Conservation (phyloP, 2,888 invertebrate genomes). For the Drosophila quasianomalipes region DNA sequence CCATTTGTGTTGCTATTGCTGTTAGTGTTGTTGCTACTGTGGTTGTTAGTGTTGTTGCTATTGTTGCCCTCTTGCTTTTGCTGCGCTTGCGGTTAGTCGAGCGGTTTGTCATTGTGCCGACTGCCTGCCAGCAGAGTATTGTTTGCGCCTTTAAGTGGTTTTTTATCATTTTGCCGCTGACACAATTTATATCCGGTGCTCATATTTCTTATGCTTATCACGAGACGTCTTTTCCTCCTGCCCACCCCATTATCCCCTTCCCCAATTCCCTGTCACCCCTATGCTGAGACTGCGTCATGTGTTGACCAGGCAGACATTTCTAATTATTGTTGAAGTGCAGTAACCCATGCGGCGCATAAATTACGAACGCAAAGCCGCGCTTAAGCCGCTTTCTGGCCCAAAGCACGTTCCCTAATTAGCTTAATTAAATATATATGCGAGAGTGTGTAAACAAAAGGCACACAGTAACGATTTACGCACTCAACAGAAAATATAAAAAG, state of each 20-base stretch:
- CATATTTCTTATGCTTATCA: conserved; percentile 85
- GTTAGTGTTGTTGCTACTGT: conserved; percentile 51
- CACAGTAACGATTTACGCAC: conserved; percentile 55
- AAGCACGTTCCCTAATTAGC: conserved; percentile 82
- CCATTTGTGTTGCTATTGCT: conserved; percentile 38
- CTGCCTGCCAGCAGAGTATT: conserved; percentile 74
- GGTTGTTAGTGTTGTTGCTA: conserved; percentile 43
- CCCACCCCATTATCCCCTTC: neutral
- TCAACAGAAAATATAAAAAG: conserved; percentile 7
- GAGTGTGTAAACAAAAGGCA: conserved; percentile 68
- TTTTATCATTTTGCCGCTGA: conserved; percentile 85
- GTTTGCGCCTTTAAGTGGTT: conserved; percentile 84
- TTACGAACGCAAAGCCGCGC: conserved; percentile 64
- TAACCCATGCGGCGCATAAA: conserved; percentile 74
- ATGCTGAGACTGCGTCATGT: conserved; percentile 56
- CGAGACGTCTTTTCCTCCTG: conserved; percentile 46
- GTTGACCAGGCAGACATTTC: conserved; percentile 66
- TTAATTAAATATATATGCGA: conserved; percentile 82
- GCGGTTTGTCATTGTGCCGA: conserved; percentile 81
- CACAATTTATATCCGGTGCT: conserved; percentile 85
- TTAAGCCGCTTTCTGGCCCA: conserved; percentile 61
- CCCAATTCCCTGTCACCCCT: neutral
- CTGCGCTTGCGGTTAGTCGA: conserved; percentile 78
- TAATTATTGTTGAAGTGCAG: conserved; percentile 79
- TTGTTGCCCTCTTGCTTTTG: conserved; percentile 43